A percentile compares a stretch with the other conserved stretches of the same genome.
phyloP scores from a whole-genome alignment of 2,888 invertebrate genomes.

The Arctia plantaginis region DNA sequence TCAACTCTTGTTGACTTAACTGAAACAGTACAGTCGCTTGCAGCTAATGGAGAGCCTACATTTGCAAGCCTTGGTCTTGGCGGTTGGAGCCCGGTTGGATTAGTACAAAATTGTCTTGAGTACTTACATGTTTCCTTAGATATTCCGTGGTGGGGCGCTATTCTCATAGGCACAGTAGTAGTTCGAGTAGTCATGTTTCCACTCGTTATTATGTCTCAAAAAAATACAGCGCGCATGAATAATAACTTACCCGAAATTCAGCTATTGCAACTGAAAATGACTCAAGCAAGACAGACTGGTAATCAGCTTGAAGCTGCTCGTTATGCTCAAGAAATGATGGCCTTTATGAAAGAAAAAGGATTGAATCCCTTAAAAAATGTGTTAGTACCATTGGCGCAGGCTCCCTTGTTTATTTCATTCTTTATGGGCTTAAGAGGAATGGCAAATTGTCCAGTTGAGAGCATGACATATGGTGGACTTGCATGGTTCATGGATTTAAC shows the following conservation, averaged over 20 bases:
- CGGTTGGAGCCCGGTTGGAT: constrained; percentile 93
- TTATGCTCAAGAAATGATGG: constrained; percentile 91
- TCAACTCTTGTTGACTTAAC: constrained; percentile 65
- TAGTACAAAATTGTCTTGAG: constrained; percentile 93
- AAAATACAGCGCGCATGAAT: constrained; percentile 92
- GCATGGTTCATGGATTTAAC: constrained; percentile 98
- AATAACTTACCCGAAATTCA: constrained; percentile 95
- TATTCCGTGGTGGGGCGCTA: constrained; percentile 97
- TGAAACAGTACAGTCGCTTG: constrained; percentile 75
- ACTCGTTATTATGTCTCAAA: constrained; percentile 93
- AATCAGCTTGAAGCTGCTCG: constrained; percentile 92
- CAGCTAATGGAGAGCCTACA: constrained; percentile 90
- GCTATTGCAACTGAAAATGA: constrained; percentile 92
- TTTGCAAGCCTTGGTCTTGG: constrained; percentile 94
- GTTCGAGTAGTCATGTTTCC: constrained; percentile 94
- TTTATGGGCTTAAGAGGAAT: constrained; percentile 95
- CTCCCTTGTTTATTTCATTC: constrained; percentile 96
- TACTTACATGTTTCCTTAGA: constrained; percentile 92
- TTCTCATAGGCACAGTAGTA: constrained; percentile 92
- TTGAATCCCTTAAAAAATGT: constrained; percentile 93
- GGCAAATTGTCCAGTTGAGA: constrained; percentile 96
- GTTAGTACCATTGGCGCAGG: constrained; percentile 92
- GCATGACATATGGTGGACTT: constrained; percentile 94
- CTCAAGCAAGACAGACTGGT: constrained; percentile 94
- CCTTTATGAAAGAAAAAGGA: constrained; percentile 93